Conservation (phyloP, 64 coral and sea anemone species). For the Porites australiensis region DNA sequence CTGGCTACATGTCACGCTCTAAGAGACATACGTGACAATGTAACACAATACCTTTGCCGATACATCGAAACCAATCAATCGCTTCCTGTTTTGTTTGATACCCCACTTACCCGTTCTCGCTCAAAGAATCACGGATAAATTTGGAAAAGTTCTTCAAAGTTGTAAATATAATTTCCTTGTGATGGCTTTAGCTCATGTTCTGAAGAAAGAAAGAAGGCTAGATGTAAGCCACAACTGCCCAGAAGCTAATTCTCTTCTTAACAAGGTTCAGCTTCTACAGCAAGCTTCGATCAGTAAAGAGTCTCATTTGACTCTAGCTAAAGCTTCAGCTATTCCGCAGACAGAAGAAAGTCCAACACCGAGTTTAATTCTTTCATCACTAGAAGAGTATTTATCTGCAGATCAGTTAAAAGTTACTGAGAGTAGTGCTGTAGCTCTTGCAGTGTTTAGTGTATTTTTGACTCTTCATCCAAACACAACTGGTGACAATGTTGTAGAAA, state of each 20-base stretch:
- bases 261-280: conserved; percentile 58
- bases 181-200: conserved; percentile 71
- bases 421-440: conserved; percentile 80
- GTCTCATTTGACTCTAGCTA: neutral
- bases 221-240: neutral
- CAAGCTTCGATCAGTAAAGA: neutral
- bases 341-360: neutral
- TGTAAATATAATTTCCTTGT: conserved; percentile 89
- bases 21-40: conserved; percentile 27
- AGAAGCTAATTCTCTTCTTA: conserved; percentile 43
- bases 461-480: conserved; percentile 45
- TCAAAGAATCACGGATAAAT: conserved; percentile 43
- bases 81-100: conserved; percentile 81
- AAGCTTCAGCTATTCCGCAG: neutral
- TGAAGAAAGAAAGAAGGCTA: conserved; percentile 29
- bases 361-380: conserved; percentile 33
- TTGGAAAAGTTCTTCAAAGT: conserved; percentile 55
- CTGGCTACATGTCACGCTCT: conserved; percentile 49
- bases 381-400: conserved; percentile 62
- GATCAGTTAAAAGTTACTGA: conserved; percentile 88
- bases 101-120: neutral
- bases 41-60: conserved; percentile 59
- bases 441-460: conserved; percentile 80
- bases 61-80: conserved; percentile 78
- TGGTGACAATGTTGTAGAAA: neutral